Percentiles rank a stretch among this genome's conserved stretches.
These are phyloP conservation scores for Ptychadena robeensis DNA, from an alignment of 2,797 vertebrate species.

Conservation along the genomic window DNA sequence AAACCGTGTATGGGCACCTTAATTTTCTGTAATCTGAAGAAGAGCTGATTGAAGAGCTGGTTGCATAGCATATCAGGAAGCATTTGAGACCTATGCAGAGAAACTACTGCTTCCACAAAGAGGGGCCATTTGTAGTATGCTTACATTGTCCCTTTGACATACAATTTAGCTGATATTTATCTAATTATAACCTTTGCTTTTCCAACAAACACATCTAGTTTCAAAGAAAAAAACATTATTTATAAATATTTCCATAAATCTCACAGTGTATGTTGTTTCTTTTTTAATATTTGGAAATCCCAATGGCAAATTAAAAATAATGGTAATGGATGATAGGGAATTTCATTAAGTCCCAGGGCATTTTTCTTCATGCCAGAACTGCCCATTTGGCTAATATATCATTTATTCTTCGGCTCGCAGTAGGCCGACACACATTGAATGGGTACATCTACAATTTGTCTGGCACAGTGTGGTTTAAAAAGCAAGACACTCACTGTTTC, in stretches of 20 bases:
- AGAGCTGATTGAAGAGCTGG: too few species aligned
- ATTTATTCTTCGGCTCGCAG: neutral
- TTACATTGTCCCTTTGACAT: too few species aligned
- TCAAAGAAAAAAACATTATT: neutral
- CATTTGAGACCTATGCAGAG: too few species aligned
- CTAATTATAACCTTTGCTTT: too few species aligned
- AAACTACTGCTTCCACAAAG: too few species aligned
- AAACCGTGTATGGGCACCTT: too few species aligned
- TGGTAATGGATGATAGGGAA: neutral
- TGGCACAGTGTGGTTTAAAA: neutral
- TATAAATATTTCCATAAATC: neutral
- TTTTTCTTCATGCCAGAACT: neutral
- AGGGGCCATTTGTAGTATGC: too few species aligned
- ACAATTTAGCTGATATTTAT: too few species aligned
- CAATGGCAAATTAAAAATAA: neutral
- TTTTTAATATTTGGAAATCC: neutral
- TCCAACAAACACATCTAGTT: too few species aligned
- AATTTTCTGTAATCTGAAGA: too few species aligned
- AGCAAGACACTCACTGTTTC: neutral
- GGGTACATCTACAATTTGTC: slow-evolving; percentile 8
- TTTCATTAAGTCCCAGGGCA: neutral
- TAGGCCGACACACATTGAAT: neutral
- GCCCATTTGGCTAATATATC: neutral
- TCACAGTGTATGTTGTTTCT: neutral
- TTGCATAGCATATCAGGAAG: too few species aligned